Evolutionary conservation across 1,140 invertebrate species (phyloP).

Genomic region (Nilaparvata lugens): DNA sequence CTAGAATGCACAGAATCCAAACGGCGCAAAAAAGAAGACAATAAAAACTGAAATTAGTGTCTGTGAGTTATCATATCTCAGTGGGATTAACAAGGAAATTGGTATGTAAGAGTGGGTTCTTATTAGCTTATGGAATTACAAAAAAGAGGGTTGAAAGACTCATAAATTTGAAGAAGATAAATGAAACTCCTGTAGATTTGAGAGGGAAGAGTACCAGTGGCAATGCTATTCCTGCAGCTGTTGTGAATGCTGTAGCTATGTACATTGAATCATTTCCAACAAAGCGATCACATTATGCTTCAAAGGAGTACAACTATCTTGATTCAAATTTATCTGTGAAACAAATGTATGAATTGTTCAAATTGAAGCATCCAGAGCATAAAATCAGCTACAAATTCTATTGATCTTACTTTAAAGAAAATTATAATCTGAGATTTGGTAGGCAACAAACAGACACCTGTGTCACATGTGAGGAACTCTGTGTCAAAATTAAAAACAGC

Average conservation of each 20-base stretch:
- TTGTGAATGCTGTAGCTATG: constrained; percentile 1
- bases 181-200: background rate
- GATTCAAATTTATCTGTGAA: constrained; percentile 8
- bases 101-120: background rate
- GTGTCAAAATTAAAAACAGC: constrained; percentile 18
- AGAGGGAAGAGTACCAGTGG: background rate
- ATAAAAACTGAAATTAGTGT: background rate
- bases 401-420: constrained; percentile 20
- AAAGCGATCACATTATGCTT: background rate
- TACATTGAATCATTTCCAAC: background rate
- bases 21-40: background rate
- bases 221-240: background rate
- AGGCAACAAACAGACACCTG: constrained; percentile 22
- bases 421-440: constrained; percentile 24
- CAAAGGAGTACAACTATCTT: constrained; percentile 8
- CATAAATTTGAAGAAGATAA: background rate
- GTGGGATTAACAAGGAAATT: background rate
- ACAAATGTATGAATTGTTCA: constrained; percentile 14
- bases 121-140: background rate
- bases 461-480: constrained; percentile 15
- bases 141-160: background rate
- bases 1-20: background rate
- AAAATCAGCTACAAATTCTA: constrained; percentile 22
- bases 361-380: constrained; percentile 19
- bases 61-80: background rate